Evolutionary conservation across 2,888 invertebrate species (phyloP), one percentile per base, ranked within the genome.

Genomic region (Chouioia cunea): DNA sequence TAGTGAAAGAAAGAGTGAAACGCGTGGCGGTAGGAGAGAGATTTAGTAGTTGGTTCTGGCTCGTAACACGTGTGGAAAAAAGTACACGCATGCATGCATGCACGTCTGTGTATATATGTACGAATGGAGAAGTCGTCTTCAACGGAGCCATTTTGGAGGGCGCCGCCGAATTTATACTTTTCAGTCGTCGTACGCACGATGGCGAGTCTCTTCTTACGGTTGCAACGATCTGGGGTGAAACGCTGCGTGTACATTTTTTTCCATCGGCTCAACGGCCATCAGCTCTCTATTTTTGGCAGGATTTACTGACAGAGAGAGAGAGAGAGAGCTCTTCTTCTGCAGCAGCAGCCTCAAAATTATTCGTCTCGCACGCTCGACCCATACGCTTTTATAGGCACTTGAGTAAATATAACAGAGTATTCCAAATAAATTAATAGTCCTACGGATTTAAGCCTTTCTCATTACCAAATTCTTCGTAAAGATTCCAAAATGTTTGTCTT

Each of bases 141-240:
- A 22, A 23, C 27, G 50, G 54, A 23, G 68, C 57, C 62, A 48
- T 50, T 52, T 36, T 46, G 53, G 43, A 16, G 22, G 46, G 50
- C 52, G 57, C 65, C 63, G 62, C 48, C 53, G 65, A 47, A 70
- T 63, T 57, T 67, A 71, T 68, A 73, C 47, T 66, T 70, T 59
- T 73, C 65, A 65, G 65, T 70, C 44, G 64, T 58, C 64, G 68
- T 57, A 12, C 47, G 44, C 36, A 18, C 20, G 64, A 54, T 27
- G 60, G 50, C 64, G 57, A 57, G 62, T 36, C 22, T 57, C 57
- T 14, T 62, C 52, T 16, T 20, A 52, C 52, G 2, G 36, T 12
- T 36, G 36, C 36, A 36, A 8, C 60, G 43, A 16, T 18, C 23
- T 57, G 65, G 57, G 57, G 48, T 60, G 47, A 65, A 52, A 53